Conservation (phyloP, 2,113 vertebrate species). For the Telmatochromis brachygnathus region DNA sequence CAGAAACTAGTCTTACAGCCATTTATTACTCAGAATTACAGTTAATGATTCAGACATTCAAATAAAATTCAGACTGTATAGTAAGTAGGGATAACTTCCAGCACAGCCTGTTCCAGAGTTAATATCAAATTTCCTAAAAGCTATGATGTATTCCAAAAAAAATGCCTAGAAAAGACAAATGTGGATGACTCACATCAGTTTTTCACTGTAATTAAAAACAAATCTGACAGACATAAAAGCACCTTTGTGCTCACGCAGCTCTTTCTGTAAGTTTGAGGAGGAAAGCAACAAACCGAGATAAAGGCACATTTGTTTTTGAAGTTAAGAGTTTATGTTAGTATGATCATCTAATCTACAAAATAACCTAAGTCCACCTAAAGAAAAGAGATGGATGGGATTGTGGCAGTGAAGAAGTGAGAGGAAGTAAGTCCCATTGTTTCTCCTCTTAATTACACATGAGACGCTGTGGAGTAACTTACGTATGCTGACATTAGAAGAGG, state of each 20-base stretch:
- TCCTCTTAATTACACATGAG: neutral
- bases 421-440: neutral
- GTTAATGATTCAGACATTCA: neutral
- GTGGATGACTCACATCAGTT: neutral
- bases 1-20: neutral
- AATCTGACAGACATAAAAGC: neutral
- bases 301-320: neutral
- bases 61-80: neutral
- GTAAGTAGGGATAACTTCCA: neutral
- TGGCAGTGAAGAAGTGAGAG: neutral
- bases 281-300: neutral
- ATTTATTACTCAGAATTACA: neutral
- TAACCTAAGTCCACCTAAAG: neutral
- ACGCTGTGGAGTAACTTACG: neutral
- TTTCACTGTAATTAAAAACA: neutral
- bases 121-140: neutral
- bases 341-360: neutral
- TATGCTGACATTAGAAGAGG: neutral
- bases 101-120: neutral
- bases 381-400: neutral
- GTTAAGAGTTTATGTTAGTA: neutral
- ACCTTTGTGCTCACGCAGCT: neutral
- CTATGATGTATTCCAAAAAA: neutral
- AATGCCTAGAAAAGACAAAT: neutral
- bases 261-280: neutral